phyloP scores from a whole-genome alignment of 2,888 invertebrate genomes.

The Tortricodes alternella region DNA sequence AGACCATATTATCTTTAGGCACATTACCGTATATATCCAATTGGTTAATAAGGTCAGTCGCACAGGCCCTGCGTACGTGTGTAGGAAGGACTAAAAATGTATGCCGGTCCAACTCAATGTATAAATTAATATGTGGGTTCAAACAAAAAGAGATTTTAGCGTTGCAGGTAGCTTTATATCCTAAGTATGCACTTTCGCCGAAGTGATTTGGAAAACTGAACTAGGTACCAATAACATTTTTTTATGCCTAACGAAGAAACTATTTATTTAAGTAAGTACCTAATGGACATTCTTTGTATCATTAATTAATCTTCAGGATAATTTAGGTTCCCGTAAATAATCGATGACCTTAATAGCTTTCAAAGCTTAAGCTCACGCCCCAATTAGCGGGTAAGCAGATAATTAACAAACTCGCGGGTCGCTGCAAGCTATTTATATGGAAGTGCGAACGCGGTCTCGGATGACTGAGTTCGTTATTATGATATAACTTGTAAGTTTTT shows the following conservation, averaged over 20 bases:
- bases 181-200: too few relatives aligned
- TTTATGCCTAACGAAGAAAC: too few relatives aligned
- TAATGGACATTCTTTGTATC: too few relatives aligned
- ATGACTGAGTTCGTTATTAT: background rate
- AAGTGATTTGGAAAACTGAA: too few relatives aligned
- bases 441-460: background rate
- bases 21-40: slow-evolving; percentile 55
- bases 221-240: too few relatives aligned
- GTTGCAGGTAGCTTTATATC: too few relatives aligned
- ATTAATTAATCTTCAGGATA: slow-evolving; percentile 16
- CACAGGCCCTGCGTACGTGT: slow-evolving; percentile 42
- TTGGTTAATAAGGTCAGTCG: slow-evolving; percentile 55
- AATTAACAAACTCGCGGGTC: slow-evolving; percentile 25
- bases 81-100: slow-evolving; percentile 22
- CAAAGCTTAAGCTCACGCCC: slow-evolving; percentile 29
- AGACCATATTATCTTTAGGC: slow-evolving; percentile 19
- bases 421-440: slow-evolving; percentile 14
- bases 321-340: slow-evolving; percentile 24
- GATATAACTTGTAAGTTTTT: background rate
- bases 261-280: too few relatives aligned
- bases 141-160: too few relatives aligned
- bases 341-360: slow-evolving; percentile 26
- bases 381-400: slow-evolving; percentile 27
- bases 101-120: too few relatives aligned
- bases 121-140: too few relatives aligned